A percentile compares a stretch with the other conserved stretches of the same genome.
phyloP scores from a whole-genome alignment of 2,113 vertebrate genomes.

The Sebastes fasciatus region DNA sequence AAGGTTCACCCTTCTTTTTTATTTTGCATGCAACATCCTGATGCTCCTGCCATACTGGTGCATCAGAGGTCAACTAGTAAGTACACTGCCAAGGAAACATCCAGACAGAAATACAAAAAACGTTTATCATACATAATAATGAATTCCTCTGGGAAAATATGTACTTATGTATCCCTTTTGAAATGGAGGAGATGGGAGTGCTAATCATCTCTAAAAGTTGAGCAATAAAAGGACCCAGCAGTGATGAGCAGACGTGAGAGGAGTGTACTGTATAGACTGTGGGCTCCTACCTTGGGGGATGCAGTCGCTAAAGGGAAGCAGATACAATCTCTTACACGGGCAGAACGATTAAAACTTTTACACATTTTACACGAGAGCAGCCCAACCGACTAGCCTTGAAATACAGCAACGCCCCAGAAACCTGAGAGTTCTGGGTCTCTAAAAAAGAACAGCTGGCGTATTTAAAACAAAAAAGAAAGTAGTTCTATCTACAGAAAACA shows the following conservation, averaged over 20 bases:
- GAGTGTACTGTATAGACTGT: conserved; percentile 26
- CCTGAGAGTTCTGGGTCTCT: conserved; percentile 52
- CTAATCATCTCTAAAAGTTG: conserved; percentile 6
- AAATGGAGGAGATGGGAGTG: conserved; percentile 44
- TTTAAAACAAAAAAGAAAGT: neutral
- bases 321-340: conserved; percentile 46
- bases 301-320: conserved; percentile 51
- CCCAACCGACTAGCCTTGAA: conserved; percentile 44
- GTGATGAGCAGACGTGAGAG: conserved; percentile 22
- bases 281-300: neutral
- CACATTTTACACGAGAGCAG: conserved; percentile 55
- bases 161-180: conserved; percentile 68
- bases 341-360: conserved; percentile 22
- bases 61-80: conserved; percentile 67
- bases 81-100: conserved; percentile 67
- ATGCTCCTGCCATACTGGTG: conserved; percentile 74
- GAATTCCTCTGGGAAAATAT: conserved; percentile 46
- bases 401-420: conserved; percentile 48
- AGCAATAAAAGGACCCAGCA: conserved; percentile 27
- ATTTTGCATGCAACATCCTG: conserved; percentile 76
- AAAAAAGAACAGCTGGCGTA: conserved; percentile 61
- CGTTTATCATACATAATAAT: conserved; percentile 57
- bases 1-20: conserved; percentile 27
- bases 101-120: conserved; percentile 55
- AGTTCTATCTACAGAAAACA: conserved; percentile 69